These are phyloP conservation scores for Gnatocerus cornutus DNA, from an alignment of 2,888 invertebrate species.

Conservation along the genomic window DNA sequence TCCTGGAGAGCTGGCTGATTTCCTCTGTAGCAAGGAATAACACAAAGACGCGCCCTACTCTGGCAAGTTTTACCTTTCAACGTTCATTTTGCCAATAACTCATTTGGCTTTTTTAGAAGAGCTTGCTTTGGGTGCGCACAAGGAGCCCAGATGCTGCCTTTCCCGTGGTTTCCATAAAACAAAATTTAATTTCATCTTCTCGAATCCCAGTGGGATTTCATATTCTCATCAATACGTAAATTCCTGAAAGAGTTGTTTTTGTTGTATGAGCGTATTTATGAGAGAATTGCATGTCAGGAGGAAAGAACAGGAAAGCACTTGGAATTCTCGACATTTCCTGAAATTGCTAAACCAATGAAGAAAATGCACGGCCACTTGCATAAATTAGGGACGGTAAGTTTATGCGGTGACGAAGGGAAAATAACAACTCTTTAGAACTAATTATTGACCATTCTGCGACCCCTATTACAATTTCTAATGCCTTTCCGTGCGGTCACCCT, in stretches of 20 bases:
- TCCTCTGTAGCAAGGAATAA: slow-evolving; percentile 26
- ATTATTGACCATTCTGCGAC: slow-evolving; percentile 34
- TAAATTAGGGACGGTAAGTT: slow-evolving; percentile 52
- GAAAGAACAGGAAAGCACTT: slow-evolving; percentile 62
- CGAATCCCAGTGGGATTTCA: not conserved
- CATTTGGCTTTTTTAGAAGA: slow-evolving; percentile 31
- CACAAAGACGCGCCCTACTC: slow-evolving; percentile 34
- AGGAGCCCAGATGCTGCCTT: slow-evolving; percentile 25
- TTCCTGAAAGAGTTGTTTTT: slow-evolving; percentile 18
- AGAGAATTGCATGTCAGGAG: slow-evolving; percentile 61
- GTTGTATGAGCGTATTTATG: slow-evolving; percentile 32
- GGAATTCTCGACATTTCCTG: slow-evolving; percentile 64
- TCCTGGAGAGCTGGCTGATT: slow-evolving; percentile 44
- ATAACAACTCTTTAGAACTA: slow-evolving; percentile 32
- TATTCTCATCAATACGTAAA: not conserved
- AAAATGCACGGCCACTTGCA: slow-evolving; percentile 55
- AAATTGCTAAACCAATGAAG: slow-evolving; percentile 61
- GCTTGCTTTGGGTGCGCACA: slow-evolving; percentile 18
- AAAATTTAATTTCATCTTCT: slow-evolving; percentile 17
- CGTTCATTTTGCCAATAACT: slow-evolving; percentile 43
- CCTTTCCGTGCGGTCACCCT: slow-evolving; percentile 31
- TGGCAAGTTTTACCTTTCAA: slow-evolving; percentile 36
- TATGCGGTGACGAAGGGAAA: slow-evolving; percentile 46
- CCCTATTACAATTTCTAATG: slow-evolving; percentile 45
- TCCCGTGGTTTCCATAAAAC: slow-evolving; percentile 10